Evolutionary conservation across 1,140 invertebrate species (phyloP), one percentile per base, ranked within the genome.

Genomic region (Branchinecta lindahli): DNA sequence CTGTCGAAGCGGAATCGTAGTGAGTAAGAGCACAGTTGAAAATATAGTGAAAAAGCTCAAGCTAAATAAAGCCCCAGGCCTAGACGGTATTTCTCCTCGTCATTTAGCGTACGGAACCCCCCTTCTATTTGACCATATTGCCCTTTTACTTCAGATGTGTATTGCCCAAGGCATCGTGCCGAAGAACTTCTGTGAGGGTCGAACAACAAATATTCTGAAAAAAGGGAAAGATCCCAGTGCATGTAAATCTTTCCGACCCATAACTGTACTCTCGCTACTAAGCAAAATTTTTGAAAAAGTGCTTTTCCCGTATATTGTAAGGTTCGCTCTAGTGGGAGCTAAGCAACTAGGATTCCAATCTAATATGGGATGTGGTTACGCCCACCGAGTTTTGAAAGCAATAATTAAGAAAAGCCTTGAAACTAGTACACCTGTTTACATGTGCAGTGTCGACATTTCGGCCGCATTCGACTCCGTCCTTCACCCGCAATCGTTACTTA

Each of bases 221-320:
- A 52, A 52, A n/a, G n/a, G n/a, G 9, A 52, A 52, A 52, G 47
- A 52, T 52, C 47, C 47, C 9, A 9, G 9, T 9, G 9, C n/a
- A 9, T 52, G 9, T 52, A 52, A 52, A 52, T 9, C 9, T 52
- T 52, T 9, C 47, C 9, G 47, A n/a, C 47, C 47, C 9, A 52
- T 52, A 9, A 52, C 47, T 9, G 47, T 52, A 9, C n/a, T n/a
- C 9, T 52, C 47, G n/a, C n/a, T n/a, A n/a, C n/a, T n/a, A n/a
- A n/a, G 47, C 47, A 52, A 52, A 52, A n/a, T 52, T 52, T 52
- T 52, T 52, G 47, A 52, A n/a, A 52, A 52, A 52, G 47, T 52
- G n/a, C 47, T 52, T 9, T n/a, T 9, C 9, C 47, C 47, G 9
- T n/a, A 52, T 52, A 52, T 52, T 52, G n/a, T 52, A 9, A 9